A percentile compares a stretch with the other conserved stretches of the same genome.
Evolutionary conservation across 2,888 invertebrate species (phyloP).

Genomic region (Dasypolia templi): DNA sequence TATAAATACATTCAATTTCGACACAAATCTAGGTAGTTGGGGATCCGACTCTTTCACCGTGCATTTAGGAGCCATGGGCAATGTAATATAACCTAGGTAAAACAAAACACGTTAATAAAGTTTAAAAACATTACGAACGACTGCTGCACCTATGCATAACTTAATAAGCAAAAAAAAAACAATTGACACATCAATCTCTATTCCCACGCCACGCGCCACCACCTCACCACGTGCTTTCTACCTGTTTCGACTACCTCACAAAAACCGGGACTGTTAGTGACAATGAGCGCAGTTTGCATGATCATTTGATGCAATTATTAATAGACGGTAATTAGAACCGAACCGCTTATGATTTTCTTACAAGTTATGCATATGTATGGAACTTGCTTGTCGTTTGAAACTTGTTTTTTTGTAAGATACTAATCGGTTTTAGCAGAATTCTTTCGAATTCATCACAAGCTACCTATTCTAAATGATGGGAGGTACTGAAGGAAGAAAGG

Average conservation of each 20-base stretch:
- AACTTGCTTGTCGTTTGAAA: neutral
- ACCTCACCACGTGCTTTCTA: conserved; percentile 53
- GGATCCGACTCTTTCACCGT: no score
- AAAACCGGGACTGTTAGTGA: conserved; percentile 21
- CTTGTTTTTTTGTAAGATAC: neutral
- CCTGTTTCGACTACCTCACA: conserved; percentile 5
- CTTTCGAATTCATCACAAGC: neutral
- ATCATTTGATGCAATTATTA: conserved; percentile 19
- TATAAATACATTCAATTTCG: neutral
- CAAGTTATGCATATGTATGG: neutral
- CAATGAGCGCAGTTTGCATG: conserved; percentile 36
- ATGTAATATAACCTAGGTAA: neutral
- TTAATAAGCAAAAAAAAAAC: neutral
- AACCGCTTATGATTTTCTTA: conserved; percentile 12
- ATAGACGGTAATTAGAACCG: conserved; percentile 9
- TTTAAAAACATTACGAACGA: neutral
- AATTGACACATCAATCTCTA: conserved; percentile 16
- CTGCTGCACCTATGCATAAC: neutral
- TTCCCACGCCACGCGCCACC: conserved; percentile 47
- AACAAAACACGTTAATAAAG: neutral
- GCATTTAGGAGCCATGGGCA: neutral
- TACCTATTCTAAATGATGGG: neutral
- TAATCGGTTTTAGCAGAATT: neutral
- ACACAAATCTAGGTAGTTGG: neutral
- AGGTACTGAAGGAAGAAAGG: neutral